Evolutionary conservation across 2,888 invertebrate species (phyloP).

Genomic region (Siphonodentalium dalli): DNA sequence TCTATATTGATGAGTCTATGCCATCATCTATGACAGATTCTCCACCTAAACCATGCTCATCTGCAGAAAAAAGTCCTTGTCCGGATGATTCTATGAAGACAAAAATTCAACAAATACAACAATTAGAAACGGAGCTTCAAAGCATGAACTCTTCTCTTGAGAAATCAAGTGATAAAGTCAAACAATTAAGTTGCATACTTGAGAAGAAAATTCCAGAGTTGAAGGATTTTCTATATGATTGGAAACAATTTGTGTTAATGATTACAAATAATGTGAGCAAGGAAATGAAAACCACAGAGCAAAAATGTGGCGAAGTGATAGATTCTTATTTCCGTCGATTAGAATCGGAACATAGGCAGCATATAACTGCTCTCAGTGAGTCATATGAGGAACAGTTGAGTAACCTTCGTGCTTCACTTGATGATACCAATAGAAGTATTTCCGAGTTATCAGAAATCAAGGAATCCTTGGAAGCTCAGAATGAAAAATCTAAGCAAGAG

Average conservation of each 20-base stretch:
- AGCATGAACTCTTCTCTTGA: slow-evolving; percentile 23
- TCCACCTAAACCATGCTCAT: slow-evolving; percentile 60
- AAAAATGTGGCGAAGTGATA: too few species aligned
- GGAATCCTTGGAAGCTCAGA: slow-evolving; percentile 20
- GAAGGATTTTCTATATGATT: slow-evolving; percentile 22
- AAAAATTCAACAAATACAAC: slow-evolving; percentile 14
- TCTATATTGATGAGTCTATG: slow-evolving; percentile 88
- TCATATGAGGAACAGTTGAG: too few species aligned
- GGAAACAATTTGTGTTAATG: slow-evolving; percentile 10
- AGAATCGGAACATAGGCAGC: too few species aligned
- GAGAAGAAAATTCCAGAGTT: slow-evolving; percentile 24
- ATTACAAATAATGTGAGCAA: slow-evolving; percentile 1
- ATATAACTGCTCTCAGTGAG: too few species aligned
- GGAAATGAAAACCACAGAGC: slow-evolving; percentile 4
- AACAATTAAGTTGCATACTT: slow-evolving; percentile 20
- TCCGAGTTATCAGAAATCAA: slow-evolving; percentile 8
- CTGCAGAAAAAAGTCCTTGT: slow-evolving; percentile 69
- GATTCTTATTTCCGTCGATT: too few species aligned
- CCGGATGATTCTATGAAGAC: slow-evolving; percentile 24
- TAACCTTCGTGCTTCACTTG: slow-evolving; percentile 26
- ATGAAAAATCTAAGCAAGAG: slow-evolving; percentile 23
- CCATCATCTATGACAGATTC: slow-evolving; percentile 79
- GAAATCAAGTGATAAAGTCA: slow-evolving; percentile 20
- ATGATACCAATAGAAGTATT: slow-evolving; percentile 14
- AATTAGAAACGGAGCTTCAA: slow-evolving; percentile 28